A percentile compares a stretch with the other conserved stretches of the same genome.
Conservation (phyloP, 2,888 invertebrate species). For the Pristionchus arcanus region DNA sequence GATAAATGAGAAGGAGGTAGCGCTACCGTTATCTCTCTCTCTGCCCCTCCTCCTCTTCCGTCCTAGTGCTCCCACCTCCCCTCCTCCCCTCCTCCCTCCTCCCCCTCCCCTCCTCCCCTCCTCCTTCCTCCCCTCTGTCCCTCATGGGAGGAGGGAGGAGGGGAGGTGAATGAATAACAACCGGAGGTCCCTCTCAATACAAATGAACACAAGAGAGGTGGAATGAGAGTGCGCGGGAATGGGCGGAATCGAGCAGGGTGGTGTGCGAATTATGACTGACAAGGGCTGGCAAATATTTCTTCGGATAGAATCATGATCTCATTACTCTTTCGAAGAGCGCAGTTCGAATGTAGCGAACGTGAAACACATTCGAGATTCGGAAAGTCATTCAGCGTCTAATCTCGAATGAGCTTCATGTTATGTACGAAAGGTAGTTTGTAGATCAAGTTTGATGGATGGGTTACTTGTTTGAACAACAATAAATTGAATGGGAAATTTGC, state of each 20-base stretch:
- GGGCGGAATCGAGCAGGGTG: background rate
- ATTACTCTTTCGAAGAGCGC: background rate
- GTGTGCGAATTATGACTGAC: background rate
- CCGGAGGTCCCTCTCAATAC: slow-evolving; percentile 46
- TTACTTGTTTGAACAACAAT: no score
- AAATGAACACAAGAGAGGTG: background rate
- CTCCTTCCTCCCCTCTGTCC: background rate
- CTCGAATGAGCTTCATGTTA: background rate
- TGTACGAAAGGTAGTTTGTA: background rate
- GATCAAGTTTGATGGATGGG: background rate
- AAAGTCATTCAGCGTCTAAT: background rate
- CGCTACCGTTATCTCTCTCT: slow-evolving; percentile 5
- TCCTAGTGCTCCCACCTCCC: slow-evolving; percentile 13
- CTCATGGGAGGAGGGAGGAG: background rate
- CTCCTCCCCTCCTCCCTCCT: background rate
- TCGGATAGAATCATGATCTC: background rate
- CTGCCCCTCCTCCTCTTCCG: background rate
- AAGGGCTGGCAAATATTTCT: background rate
- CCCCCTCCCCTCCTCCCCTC: slow-evolving; percentile 14
- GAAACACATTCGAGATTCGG: background rate
- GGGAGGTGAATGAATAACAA: slow-evolving; percentile 9
- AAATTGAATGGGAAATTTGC: no score
- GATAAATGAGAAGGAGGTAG: background rate
- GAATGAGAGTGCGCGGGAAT: slow-evolving; percentile 13
- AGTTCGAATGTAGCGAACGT: background rate